phyloP scores from a whole-genome alignment of 2,888 invertebrate species.

The Osedax frankpressi region DNA sequence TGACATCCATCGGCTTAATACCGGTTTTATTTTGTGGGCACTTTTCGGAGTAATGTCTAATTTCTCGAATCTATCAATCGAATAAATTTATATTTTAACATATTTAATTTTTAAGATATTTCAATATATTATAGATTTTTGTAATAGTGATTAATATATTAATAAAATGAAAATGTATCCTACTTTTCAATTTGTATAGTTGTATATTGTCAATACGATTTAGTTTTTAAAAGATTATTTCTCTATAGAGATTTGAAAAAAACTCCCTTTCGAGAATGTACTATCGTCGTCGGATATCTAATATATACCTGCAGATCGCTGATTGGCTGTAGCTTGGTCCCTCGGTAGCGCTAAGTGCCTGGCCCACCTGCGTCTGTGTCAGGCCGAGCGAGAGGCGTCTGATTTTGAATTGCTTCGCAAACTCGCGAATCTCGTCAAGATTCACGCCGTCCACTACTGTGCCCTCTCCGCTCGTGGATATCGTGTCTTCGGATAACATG shows the following conservation, averaged over 20 bases:
- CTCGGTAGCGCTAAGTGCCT: slow-evolving; percentile 85
- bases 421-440: slow-evolving; percentile 92
- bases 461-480: slow-evolving; percentile 81
- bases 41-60: slow-evolving; percentile 97
- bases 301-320: slow-evolving; percentile 89
- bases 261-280: background rate
- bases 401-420: slow-evolving; percentile 90
- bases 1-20: slow-evolving; percentile 95
- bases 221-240: too few species aligned
- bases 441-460: slow-evolving; percentile 92
- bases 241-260: too few species aligned
- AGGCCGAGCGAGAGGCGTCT: slow-evolving; percentile 80
- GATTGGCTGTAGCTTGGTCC: slow-evolving; percentile 97
- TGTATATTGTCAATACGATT: too few species aligned
- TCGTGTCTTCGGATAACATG: too few species aligned
- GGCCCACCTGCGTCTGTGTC: slow-evolving; percentile 76
- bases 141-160: background rate
- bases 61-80: slow-evolving; percentile 72
- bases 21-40: slow-evolving; percentile 97
- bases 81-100: too few species aligned
- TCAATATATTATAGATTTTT: too few species aligned
- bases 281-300: too few species aligned
- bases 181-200: too few species aligned
- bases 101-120: too few species aligned
- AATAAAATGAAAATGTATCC: background rate